Evolutionary conservation across 1,140 invertebrate genomes (phyloP), one percentile per base, ranked within the genome.

Genomic region (Drosophila busckii): DNA sequence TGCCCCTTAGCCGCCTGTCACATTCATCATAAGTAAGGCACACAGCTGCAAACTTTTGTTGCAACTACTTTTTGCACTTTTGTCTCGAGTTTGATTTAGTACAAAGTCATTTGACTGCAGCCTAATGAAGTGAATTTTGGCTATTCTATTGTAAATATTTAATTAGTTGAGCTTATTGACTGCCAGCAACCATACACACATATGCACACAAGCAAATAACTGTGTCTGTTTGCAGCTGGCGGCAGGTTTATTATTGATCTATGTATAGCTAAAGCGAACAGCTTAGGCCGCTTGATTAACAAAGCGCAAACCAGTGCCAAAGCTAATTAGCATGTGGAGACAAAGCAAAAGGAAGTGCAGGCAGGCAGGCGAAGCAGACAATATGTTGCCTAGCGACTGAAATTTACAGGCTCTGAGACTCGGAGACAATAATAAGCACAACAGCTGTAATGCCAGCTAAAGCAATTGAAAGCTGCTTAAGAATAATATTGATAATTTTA

Each of bases 81-180:
- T 1, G 6, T 13, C 6, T 20, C 22, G 34, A 26, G 6, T 48
- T 28, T 37, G 29, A 41, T 17, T 15, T 29, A 4, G 40, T 16
- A 48, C 50, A 48, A 13, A 50, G 25, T 26, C 20, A 31, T 19
- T 22, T 19, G 9, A 6, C 16, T 38, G 37, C 29, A 15, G 12
- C 45, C 68, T 60, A 64, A 71, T 64, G 37, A 78, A 71, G 35
- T 80, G 28, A 52, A 55, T 62, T 55, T 44, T 66, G 37, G 34
- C 16, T 34, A 3, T 28, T 50, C 53, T 44, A 49, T 71, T 68
- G 73, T 80, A 63, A 78, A 78, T 78, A 78, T 80, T 82, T 80
- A 71, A 78, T 78, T 80, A 68, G 68, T 56, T 64, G 42, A 64
- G 73, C 82, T 73, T 61, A 56, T 76, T 55, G 65, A 64, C 70